phyloP scores from a whole-genome alignment of 2,113 vertebrate species.

The Casuarius casuarius region DNA sequence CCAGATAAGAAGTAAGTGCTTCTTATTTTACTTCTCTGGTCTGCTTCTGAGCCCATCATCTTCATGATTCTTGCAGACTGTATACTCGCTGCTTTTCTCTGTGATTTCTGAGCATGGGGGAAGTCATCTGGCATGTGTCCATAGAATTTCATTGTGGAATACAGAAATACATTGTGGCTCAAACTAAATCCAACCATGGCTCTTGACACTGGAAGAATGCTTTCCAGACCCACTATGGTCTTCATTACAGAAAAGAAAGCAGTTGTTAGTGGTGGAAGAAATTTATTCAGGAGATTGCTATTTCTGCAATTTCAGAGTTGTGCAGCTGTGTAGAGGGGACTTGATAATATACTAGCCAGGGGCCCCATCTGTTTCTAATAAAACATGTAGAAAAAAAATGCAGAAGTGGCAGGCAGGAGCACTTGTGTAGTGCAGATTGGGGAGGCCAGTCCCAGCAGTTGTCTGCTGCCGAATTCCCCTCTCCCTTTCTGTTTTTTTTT shows the following conservation, averaged over 20 bases:
- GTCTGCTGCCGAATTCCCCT: neutral
- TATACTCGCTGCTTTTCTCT: neutral
- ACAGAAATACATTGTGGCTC: conserved; percentile 37
- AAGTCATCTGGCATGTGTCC: conserved; percentile 5
- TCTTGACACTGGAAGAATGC: conserved; percentile 37
- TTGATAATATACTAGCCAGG: conserved; percentile 19
- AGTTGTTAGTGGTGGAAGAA: conserved; percentile 72
- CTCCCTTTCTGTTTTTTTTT: neutral
- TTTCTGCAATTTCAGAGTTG: conserved; percentile 63
- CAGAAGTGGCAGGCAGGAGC: conserved; percentile 2
- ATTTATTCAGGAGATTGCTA: conserved; percentile 58
- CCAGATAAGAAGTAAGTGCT: neutral
- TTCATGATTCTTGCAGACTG: neutral
- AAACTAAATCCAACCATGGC: conserved; percentile 55
- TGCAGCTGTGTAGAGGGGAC: conserved; percentile 63
- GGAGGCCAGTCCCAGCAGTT: neutral
- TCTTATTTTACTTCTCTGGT: neutral
- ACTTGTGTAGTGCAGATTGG: neutral
- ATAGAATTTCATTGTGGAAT: conserved; percentile 39
- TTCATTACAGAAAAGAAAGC: conserved; percentile 47
- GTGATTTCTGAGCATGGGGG: neutral
- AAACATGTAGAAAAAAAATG: neutral
- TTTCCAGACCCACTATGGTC: conserved; percentile 22
- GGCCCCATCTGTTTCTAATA: conserved; percentile 65
- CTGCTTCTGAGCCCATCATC: neutral